A percentile compares a stretch with the other conserved stretches of the same genome.
phyloP scores from a whole-genome alignment of 37 sponge, comb jelly and placozoan genomes.

The Beroe forskalii region DNA sequence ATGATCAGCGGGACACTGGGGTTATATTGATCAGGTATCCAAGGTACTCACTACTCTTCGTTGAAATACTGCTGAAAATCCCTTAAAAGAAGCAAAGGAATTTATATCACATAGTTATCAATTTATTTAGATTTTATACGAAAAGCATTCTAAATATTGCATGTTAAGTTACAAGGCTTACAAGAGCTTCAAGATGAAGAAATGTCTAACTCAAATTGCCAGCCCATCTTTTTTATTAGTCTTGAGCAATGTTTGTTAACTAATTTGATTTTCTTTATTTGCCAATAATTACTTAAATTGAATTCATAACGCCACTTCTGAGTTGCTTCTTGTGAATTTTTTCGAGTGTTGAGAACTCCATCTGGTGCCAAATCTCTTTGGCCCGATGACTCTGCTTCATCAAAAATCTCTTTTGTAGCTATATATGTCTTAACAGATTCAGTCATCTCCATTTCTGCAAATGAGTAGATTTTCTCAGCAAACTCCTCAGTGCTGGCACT shows the following conservation, averaged over 20 bases:
- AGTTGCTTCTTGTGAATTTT: neutral
- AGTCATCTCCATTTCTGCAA: neutral
- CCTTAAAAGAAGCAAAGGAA: too few species aligned
- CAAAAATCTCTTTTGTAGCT: neutral
- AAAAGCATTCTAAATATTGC: too few species aligned
- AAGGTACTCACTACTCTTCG: too few species aligned
- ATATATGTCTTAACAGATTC: neutral
- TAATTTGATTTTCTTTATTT: neutral
- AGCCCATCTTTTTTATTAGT: neutral
- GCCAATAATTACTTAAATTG: neutral
- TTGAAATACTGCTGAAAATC: too few species aligned
- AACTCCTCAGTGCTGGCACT: neutral
- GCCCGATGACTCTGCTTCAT: neutral
- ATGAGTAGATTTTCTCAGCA: slow-evolving; percentile 3
- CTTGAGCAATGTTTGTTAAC: neutral
- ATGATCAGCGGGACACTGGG: too few species aligned
- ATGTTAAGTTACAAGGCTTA: too few species aligned
- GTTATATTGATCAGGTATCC: too few species aligned
- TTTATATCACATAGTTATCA: too few species aligned
- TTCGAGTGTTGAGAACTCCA: neutral
- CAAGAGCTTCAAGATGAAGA: too few species aligned
- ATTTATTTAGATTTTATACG: too few species aligned
- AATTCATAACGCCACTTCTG: neutral
- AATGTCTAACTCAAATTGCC: neutral
- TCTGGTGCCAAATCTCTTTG: neutral